Evolutionary conservation across 2,797 vertebrate species (phyloP).

Genomic region (Xiphophorus birchmanni): DNA sequence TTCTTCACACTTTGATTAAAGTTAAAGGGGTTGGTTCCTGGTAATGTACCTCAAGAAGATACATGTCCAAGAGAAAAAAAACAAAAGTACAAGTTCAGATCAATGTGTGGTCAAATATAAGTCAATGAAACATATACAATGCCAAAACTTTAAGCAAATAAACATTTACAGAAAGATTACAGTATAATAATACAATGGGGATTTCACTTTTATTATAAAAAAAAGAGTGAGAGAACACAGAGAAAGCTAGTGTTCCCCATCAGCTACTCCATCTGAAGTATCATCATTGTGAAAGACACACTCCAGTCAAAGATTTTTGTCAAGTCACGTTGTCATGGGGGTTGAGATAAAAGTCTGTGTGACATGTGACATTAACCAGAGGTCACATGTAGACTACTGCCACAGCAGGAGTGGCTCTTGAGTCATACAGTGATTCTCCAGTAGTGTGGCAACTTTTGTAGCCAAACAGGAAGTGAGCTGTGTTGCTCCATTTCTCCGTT

Average conservation of each 20-base stretch:
- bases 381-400: slow-evolving; percentile 80
- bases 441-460: slow-evolving; percentile 18
- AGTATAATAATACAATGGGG: slow-evolving; percentile 5
- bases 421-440: slow-evolving; percentile 56
- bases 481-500: slow-evolving; percentile 33
- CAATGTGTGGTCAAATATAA: slow-evolving; percentile 15
- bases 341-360: slow-evolving; percentile 78
- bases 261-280: slow-evolving; percentile 45
- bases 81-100: slow-evolving; percentile 10
- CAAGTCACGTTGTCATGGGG: slow-evolving; percentile 74
- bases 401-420: slow-evolving; percentile 44
- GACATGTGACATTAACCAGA: slow-evolving; percentile 85
- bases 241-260: slow-evolving; percentile 54
- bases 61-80: slow-evolving; percentile 11
- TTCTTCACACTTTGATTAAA: slow-evolving; percentile 38
- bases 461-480: slow-evolving; percentile 59
- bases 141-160: neutral
- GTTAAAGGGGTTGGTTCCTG: slow-evolving; percentile 29
- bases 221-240: slow-evolving; percentile 25
- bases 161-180: neutral
- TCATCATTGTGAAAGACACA: slow-evolving; percentile 57
- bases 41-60: slow-evolving; percentile 20
- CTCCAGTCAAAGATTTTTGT: slow-evolving; percentile 63
- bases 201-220: slow-evolving; percentile 27
- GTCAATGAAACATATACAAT: neutral